Conservation (phyloP, 2,113 vertebrate species). For the Campylorhamphus procurvoides region DNA sequence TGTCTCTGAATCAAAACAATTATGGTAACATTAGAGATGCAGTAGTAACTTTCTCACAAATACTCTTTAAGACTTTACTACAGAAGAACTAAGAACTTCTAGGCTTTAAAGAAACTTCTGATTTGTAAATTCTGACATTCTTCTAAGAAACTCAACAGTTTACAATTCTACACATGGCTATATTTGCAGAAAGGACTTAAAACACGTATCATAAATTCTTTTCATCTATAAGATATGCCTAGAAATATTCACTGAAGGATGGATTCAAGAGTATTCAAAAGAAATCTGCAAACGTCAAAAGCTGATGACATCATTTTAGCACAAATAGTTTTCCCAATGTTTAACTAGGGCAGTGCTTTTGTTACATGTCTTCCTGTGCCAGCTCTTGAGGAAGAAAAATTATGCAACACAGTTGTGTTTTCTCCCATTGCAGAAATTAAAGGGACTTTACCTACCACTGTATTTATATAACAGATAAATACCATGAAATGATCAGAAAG, state of each 20-base stretch:
- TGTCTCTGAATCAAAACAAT: not conserved
- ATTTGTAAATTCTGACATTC: not conserved
- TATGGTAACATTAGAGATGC: not conserved
- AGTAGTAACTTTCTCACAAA: not conserved
- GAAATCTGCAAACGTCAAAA: not conserved
- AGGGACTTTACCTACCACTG: not conserved
- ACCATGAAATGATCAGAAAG: not conserved
- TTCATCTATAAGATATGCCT: not conserved
- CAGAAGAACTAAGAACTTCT: not conserved
- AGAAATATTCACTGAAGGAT: not conserved
- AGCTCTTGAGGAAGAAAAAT: not conserved
- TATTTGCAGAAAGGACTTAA: not conserved
- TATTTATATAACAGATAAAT: not conserved
- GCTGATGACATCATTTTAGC: not conserved
- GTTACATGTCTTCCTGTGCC: not conserved
- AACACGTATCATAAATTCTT: not conserved
- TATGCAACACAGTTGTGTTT: not conserved
- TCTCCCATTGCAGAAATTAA: not conserved
- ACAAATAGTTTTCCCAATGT: not conserved
- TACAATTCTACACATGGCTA: not conserved
- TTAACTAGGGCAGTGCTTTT: constrained; percentile 4
- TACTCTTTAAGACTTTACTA: not conserved
- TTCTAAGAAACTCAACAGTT: not conserved
- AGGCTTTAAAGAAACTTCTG: not conserved
- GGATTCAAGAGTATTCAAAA: not conserved